These are phyloP conservation scores for Cephus pulcher DNA, from an alignment of 2,888 invertebrate species.

Conservation along the genomic window DNA sequence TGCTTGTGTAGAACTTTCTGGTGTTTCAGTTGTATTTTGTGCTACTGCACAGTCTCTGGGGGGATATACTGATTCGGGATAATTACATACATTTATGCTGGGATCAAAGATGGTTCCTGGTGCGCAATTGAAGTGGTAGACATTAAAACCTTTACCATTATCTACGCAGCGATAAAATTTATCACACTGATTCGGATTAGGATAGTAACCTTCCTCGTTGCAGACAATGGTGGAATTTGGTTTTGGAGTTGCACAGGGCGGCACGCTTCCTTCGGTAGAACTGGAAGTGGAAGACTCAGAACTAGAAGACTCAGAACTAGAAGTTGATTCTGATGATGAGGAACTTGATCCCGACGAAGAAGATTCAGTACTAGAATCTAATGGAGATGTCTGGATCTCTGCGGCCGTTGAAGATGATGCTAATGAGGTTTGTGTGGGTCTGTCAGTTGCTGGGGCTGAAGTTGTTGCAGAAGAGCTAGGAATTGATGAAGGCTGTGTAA, in stretches of 20 bases:
- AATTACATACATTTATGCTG: slow-evolving; percentile 75
- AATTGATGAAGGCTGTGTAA: slow-evolving; percentile 7
- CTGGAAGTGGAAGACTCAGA: slow-evolving; percentile 16
- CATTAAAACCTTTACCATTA: slow-evolving; percentile 73
- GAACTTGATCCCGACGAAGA: slow-evolving; percentile 13
- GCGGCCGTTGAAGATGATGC: background rate
- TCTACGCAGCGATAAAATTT: slow-evolving; percentile 78
- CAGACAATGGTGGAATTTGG: slow-evolving; percentile 62
- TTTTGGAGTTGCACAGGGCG: slow-evolving; percentile 41
- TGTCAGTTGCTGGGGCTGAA: slow-evolving; percentile 15
- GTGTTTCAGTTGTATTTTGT: background rate
- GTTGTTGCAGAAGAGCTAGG: slow-evolving; percentile 7
- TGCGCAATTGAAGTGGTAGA: slow-evolving; percentile 76
- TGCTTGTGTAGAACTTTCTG: background rate
- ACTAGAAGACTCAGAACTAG: slow-evolving; percentile 19
- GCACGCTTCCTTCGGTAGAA: slow-evolving; percentile 16
- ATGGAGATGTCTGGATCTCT: background rate
- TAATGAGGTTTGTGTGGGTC: slow-evolving; percentile 20
- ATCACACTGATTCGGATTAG: slow-evolving; percentile 72
- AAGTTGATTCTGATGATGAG: slow-evolving; percentile 15
- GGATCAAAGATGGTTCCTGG: slow-evolving; percentile 81
- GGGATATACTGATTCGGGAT: slow-evolving; percentile 76
- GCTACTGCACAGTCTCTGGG: slow-evolving; percentile 50
- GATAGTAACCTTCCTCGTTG: slow-evolving; percentile 73
- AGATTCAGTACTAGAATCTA: slow-evolving; percentile 11